Percentiles rank a stretch among this genome's conserved stretches.
Conservation (phyloP, 2,113 vertebrate species). For the Cisticola juncidis region DNA sequence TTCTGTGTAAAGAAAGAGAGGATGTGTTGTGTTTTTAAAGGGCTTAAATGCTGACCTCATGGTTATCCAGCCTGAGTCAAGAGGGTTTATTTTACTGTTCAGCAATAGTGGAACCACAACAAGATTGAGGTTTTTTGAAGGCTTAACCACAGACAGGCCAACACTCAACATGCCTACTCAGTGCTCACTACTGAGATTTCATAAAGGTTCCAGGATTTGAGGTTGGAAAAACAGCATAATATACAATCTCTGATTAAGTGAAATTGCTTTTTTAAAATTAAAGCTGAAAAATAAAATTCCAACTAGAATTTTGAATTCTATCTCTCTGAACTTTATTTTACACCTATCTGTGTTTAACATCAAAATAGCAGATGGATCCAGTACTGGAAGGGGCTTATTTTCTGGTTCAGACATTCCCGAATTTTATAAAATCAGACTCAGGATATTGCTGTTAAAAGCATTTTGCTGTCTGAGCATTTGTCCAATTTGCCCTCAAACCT, state of each 20-base stretch:
- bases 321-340: not conserved
- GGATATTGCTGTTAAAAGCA: constrained; percentile 19
- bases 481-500: constrained; percentile 3
- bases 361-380: constrained; percentile 29
- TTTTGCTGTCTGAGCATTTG: not conserved
- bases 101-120: not conserved
- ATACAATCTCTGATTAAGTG: not conserved
- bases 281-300: not conserved
- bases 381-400: not conserved
- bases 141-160: not conserved
- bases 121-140: not conserved
- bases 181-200: not conserved
- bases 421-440: constrained; percentile 2
- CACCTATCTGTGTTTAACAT: not conserved
- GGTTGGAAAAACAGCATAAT: not conserved
- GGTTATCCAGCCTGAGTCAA: not conserved
- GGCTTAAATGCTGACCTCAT: not conserved
- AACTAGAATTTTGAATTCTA: not conserved
- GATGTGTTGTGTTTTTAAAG: not conserved
- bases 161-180: not conserved
- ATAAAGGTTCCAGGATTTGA: not conserved
- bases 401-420: constrained; percentile 10
- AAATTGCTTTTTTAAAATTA: not conserved
- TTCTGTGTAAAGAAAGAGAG: not conserved
- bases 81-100: not conserved